Evolutionary conservation across 2,888 invertebrate species (phyloP).

Genomic region (Aphrophora alni): DNA sequence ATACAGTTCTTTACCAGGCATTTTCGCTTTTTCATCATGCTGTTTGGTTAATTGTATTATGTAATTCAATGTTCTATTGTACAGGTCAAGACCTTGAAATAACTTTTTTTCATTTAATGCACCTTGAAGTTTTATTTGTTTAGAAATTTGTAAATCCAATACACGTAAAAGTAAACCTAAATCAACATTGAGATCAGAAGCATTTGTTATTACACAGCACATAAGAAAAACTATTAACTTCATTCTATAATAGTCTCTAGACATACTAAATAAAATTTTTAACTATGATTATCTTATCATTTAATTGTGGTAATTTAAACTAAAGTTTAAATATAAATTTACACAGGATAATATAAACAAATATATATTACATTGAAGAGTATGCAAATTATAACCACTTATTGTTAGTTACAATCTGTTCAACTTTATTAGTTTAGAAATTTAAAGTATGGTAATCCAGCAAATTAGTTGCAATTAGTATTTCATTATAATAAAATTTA

Average conservation of each 20-base stretch:
- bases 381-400: too few species aligned
- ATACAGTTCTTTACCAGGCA: background rate
- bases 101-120: background rate
- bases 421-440: too few species aligned
- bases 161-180: background rate
- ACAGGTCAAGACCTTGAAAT: background rate
- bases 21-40: background rate
- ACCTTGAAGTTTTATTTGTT: background rate
- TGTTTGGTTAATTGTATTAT: background rate
- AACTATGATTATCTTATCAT: too few species aligned
- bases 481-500: too few species aligned
- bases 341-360: too few species aligned
- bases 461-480: too few species aligned
- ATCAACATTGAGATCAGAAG: background rate
- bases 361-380: too few species aligned
- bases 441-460: too few species aligned
- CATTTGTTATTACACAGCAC: background rate
- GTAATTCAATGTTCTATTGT: background rate
- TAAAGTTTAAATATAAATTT: too few species aligned
- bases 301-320: too few species aligned
- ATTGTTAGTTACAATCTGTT: too few species aligned
- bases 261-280: too few species aligned
- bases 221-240: background rate
- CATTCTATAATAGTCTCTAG: background rate
- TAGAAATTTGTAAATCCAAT: background rate